Evolutionary conservation across 2,797 vertebrate genomes (phyloP).

Genomic region (Microcaecilia unicolor): DNA sequence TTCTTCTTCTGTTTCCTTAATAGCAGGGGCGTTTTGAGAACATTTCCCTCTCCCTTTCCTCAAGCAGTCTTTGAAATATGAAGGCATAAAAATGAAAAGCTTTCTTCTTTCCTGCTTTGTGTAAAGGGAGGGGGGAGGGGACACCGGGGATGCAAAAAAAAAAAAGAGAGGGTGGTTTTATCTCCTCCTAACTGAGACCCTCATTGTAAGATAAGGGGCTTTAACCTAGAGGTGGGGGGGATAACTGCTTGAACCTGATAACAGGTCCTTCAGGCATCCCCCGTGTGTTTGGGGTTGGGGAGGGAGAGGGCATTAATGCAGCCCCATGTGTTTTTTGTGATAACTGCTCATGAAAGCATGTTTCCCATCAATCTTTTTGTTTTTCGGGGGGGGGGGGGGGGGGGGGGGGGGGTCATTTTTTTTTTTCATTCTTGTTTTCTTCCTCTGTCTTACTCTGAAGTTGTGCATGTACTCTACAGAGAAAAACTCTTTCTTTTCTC

Average conservation of each 20-base stretch:
- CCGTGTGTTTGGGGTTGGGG: background rate
- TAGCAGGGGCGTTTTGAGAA: background rate
- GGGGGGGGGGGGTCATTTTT: no score
- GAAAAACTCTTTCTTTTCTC: no score
- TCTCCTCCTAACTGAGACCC: slow-evolving; percentile 31
- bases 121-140: no score
- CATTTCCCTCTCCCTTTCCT: background rate
- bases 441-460: background rate
- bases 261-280: slow-evolving; percentile 23
- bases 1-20: no score
- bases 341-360: background rate
- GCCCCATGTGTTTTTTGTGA: slow-evolving; percentile 16
- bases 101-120: background rate
- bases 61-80: background rate
- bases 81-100: no score
- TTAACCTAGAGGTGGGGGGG: background rate
- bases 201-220: slow-evolving; percentile 41
- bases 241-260: slow-evolving; percentile 40
- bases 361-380: background rate
- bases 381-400: no score
- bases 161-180: slow-evolving; percentile 14
- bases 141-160: no score
- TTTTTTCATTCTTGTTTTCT: background rate
- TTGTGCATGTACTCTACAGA: no score
- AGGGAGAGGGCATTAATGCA: background rate